phyloP scores from a whole-genome alignment of 2,888 invertebrate species.

The Uropetala carovei region DNA sequence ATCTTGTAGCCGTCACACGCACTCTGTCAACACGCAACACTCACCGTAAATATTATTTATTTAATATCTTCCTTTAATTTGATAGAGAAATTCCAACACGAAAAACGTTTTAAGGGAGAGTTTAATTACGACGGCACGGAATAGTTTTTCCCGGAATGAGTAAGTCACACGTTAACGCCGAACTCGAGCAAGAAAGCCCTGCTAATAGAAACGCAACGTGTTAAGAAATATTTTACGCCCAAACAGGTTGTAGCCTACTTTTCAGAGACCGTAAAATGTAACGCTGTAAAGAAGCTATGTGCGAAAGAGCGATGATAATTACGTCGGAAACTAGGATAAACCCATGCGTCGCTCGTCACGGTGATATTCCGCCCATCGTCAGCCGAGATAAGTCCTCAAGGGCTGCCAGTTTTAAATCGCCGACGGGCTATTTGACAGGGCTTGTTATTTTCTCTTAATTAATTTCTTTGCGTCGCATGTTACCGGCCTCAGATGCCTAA shows the following conservation, averaged over 20 bases:
- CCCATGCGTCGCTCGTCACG: too few species aligned
- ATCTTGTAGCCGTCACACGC: neutral
- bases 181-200: too few species aligned
- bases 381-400: too few species aligned
- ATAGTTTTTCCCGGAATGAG: neutral
- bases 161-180: neutral
- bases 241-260: too few species aligned
- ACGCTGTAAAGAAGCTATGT: too few species aligned
- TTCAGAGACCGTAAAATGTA: too few species aligned
- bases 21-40: constrained; percentile 30
- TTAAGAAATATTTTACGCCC: too few species aligned
- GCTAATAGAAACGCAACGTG: too few species aligned
- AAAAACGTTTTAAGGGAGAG: constrained; percentile 51
- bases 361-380: too few species aligned
- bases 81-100: constrained; percentile 55
- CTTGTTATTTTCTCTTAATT: constrained; percentile 44
- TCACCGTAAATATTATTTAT: constrained; percentile 33
- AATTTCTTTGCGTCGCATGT: constrained; percentile 32
- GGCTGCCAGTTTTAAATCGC: neutral
- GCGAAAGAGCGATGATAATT: too few species aligned
- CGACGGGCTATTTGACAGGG: neutral
- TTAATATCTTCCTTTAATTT: constrained; percentile 35
- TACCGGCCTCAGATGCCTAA: neutral
- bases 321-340: too few species aligned
- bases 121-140: constrained; percentile 34